phyloP scores from a whole-genome alignment of 2,888 invertebrate genomes.

The Lepidocyrtoides sp. region DNA sequence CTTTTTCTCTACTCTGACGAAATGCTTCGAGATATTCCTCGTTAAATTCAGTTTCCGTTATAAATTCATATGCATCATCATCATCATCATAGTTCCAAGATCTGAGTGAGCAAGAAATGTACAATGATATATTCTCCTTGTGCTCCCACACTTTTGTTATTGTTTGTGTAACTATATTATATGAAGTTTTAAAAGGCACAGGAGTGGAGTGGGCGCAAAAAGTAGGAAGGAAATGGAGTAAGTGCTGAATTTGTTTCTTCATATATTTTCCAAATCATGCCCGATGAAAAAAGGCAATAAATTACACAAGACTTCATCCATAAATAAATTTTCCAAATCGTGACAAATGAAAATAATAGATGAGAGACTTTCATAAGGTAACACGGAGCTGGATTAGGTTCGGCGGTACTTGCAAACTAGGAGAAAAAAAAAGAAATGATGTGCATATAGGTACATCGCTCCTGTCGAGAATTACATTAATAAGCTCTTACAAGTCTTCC shows the following conservation, averaged over 20 bases:
- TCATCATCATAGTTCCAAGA: background rate
- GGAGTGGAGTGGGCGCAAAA: background rate
- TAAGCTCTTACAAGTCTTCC: background rate
- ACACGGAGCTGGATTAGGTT: background rate
- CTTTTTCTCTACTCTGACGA: background rate
- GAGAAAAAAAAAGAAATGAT: background rate
- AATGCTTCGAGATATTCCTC: background rate
- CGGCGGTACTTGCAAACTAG: background rate
- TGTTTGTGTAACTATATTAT: background rate
- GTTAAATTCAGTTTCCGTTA: slow-evolving; percentile 22
- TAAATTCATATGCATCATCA: background rate
- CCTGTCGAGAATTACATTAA: background rate
- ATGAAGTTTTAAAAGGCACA: background rate
- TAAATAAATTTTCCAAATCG: slow-evolving; percentile 75
- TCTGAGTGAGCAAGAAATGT: background rate
- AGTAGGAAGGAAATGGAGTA: background rate
- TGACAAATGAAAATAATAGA: slow-evolving; percentile 74
- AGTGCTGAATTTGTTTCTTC: background rate
- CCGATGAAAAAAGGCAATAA: slow-evolving; percentile 51
- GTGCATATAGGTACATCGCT: background rate
- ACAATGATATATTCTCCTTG: background rate
- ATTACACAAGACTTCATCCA: slow-evolving; percentile 75
- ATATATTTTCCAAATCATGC: background rate
- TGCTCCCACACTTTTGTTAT: background rate
- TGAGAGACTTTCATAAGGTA: slow-evolving; percentile 32